Base-by-base conservation (phyloP, 2,797 vertebrate genomes). In the Benthosema pterotum region DNA sequence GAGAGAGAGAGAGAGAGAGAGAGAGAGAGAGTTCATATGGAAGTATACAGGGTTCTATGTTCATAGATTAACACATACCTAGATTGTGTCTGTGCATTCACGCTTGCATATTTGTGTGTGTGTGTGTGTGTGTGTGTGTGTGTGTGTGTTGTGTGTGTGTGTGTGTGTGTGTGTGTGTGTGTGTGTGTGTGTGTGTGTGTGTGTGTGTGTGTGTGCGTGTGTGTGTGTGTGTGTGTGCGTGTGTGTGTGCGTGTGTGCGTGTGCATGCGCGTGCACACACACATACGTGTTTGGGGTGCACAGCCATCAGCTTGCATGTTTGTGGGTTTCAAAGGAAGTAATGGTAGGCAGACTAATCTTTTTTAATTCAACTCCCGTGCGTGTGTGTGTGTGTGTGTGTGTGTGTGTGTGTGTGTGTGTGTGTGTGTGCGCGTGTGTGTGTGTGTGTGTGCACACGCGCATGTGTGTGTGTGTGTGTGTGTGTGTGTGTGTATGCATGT, bases 281-380 rank as follows among this genome's bases (percentile, higher is more conserved):
- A 32, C 60, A 11, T 51, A 22, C 63, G n/a, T 50, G 3, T 57
- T 61, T 63, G 22, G 22, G 22, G 22, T 9, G 32, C 7, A 2
- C 32, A 38, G 11, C 32, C 32, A 38, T 38, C 32, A 38, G 8
- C 8, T 38, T 38, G 32, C 32, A 38, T 38, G 32, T 38, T 38
- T 38, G 32, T 38, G 8, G 32, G 32, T 38, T 38, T 59, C 16
- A 56, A 18, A 16, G 53, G 60, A 56, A 19, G 51, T 67, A 51
- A 72, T 18, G 38, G 75, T 53, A 74, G 89, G 91, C 83, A 91
- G 93, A 92, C 93, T 95, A 93, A 95, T 95, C 93, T 94, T 95
- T 96, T 96, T 94, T 95, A 92, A 95, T 95, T 95, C 93, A 97
- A 96, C 95, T 97, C 94, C 95, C 95, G 94, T 93, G 91, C 85